These are phyloP conservation scores for Oreotragus oreotragus DNA, from an alignment of 2,113 vertebrate species.

Conservation along the genomic window DNA sequence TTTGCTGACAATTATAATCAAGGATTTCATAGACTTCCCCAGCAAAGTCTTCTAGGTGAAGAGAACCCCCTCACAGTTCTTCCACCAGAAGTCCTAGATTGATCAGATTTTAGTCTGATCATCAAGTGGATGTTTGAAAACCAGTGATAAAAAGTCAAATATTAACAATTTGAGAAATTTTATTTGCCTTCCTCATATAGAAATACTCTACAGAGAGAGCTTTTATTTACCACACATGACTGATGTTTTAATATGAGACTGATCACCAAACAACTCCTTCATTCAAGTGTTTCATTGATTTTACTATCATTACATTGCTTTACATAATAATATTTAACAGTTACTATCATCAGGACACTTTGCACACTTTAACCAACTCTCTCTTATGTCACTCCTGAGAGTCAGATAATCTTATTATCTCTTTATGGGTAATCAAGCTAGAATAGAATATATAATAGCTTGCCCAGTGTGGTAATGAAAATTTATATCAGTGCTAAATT, in stretches of 20 bases:
- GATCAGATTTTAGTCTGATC: background rate
- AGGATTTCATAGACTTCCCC: background rate
- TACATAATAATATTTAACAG: constrained; percentile 33
- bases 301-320: constrained; percentile 1
- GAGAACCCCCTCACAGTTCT: background rate
- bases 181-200: background rate
- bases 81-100: background rate
- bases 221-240: background rate
- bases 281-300: background rate
- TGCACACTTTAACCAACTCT: background rate
- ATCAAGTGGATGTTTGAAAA: background rate
- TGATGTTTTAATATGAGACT: background rate
- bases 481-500: background rate
- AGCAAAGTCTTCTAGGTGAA: background rate
- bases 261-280: background rate
- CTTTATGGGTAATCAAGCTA: constrained; percentile 34
- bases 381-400: background rate
- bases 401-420: background rate
- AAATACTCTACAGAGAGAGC: background rate
- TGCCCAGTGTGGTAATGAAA: background rate
- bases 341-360: background rate
- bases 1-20: background rate
- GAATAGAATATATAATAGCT: constrained; percentile 22
- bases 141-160: background rate
- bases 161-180: background rate